Evolutionary conservation across 2,888 invertebrate genomes (phyloP).

Genomic region (Drosophila acutilabella): DNA sequence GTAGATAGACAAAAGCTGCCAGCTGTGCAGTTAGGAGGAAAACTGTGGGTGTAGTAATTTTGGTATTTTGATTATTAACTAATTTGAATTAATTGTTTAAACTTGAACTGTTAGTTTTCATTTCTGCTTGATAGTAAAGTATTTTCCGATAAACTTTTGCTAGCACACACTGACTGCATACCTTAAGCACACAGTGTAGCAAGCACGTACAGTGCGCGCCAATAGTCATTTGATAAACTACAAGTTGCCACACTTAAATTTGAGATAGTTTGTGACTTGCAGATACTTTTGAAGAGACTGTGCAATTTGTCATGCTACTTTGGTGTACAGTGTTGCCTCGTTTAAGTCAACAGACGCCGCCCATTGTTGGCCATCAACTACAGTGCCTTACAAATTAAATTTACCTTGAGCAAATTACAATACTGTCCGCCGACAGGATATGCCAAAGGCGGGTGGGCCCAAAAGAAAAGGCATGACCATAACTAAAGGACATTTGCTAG

Average conservation of each 20-base stretch:
- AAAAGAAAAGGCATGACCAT: constrained; percentile 43
- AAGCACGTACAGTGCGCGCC: constrained; percentile 37
- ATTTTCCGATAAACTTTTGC: neutral
- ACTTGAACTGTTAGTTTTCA: neutral
- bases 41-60: neutral
- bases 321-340: constrained; percentile 32
- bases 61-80: no score
- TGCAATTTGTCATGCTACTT: constrained; percentile 45
- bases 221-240: constrained; percentile 24
- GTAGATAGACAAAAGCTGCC: constrained; percentile 6
- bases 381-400: constrained; percentile 44
- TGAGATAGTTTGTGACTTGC: constrained; percentile 15
- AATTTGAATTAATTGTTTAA: no score
- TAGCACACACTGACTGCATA: neutral
- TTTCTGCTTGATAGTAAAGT: neutral
- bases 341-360: constrained; percentile 51
- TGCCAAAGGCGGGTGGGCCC: constrained; percentile 38
- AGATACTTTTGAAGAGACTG: constrained; percentile 14
- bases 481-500: constrained; percentile 46
- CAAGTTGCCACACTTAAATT: constrained; percentile 5
- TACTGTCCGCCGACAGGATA: constrained; percentile 23
- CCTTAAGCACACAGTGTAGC: constrained; percentile 3
- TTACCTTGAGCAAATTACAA: constrained; percentile 51
- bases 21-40: neutral
- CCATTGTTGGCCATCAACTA: constrained; percentile 30